Conservation (phyloP, 1,140 invertebrate species). For the Kradibia gibbosae region DNA sequence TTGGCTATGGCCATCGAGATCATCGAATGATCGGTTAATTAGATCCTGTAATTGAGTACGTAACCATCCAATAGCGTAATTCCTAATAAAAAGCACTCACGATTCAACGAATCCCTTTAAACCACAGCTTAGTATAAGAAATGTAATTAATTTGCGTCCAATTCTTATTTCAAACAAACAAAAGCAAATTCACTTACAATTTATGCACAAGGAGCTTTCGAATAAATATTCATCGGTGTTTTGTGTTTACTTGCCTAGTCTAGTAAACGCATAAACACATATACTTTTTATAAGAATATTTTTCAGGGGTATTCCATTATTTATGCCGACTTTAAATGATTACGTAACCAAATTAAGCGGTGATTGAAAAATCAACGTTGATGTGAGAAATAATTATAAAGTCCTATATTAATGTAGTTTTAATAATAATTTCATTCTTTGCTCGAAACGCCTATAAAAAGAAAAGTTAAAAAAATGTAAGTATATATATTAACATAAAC, state of each 20-base stretch:
- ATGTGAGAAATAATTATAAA: too few species aligned
- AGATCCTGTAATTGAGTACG: not conserved
- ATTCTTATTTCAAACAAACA: not conserved
- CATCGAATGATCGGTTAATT: not conserved
- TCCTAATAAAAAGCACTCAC: not conserved
- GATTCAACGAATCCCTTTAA: not conserved
- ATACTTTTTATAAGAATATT: not conserved
- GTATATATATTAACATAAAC: too few species aligned
- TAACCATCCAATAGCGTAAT: not conserved
- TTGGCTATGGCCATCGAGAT: not conserved
- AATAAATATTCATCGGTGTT: not conserved
- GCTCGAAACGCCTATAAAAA: too few species aligned
- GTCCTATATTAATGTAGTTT: too few species aligned
- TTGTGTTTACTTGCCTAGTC: not conserved
- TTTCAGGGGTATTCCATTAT: not conserved
- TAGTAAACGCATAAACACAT: not conserved
- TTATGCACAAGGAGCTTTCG: not conserved
- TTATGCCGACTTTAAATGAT: not conserved
- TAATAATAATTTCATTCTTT: too few species aligned
- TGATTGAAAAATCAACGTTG: too few species aligned
- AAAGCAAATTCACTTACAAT: not conserved
- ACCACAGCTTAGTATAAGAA: not conserved
- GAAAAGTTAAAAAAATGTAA: too few species aligned
- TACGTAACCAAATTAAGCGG: not conserved
- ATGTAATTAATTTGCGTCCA: not conserved